These are phyloP conservation scores for Eumacrocentrus americanus DNA, from an alignment of 2,888 invertebrate species.

Conservation along the genomic window DNA sequence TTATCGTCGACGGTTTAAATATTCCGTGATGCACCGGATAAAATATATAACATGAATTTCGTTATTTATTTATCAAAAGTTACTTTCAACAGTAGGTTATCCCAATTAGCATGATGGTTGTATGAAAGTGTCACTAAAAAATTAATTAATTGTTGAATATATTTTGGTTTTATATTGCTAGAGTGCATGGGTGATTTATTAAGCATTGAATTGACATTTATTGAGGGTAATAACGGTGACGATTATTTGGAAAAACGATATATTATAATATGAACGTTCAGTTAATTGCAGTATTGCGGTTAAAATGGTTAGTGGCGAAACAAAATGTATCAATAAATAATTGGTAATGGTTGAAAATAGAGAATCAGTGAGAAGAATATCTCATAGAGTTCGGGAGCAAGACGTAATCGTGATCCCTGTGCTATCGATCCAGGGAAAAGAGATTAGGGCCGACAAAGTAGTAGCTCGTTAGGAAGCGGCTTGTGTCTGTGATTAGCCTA, in stretches of 20 bases:
- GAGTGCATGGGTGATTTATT: neutral
- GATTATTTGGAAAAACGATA: neutral
- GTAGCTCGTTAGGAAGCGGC: constrained; percentile 41
- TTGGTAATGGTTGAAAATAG: neutral
- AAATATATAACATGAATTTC: too few relatives aligned
- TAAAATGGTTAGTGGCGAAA: neutral
- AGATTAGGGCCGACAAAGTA: constrained; percentile 39
- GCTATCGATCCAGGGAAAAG: constrained; percentile 31
- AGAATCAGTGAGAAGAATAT: neutral
- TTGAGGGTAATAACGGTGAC: neutral
- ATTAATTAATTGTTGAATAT: too few relatives aligned
- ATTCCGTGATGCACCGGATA: too few relatives aligned
- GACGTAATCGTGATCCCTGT: neutral
- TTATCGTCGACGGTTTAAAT: too few relatives aligned
- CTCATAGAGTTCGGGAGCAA: neutral
- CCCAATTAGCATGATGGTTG: too few relatives aligned
- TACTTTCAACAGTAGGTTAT: too few relatives aligned
- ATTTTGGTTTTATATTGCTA: neutral
- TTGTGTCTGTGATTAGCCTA: constrained; percentile 39
- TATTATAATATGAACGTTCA: neutral
- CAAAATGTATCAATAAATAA: neutral
- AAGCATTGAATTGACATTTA: constrained; percentile 9
- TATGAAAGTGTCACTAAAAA: too few relatives aligned
- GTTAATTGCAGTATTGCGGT: neutral
- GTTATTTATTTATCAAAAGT: too few relatives aligned